Base-by-base conservation (phyloP, 2,888 invertebrate species). In the Polydrusus pterygomalis region DNA sequence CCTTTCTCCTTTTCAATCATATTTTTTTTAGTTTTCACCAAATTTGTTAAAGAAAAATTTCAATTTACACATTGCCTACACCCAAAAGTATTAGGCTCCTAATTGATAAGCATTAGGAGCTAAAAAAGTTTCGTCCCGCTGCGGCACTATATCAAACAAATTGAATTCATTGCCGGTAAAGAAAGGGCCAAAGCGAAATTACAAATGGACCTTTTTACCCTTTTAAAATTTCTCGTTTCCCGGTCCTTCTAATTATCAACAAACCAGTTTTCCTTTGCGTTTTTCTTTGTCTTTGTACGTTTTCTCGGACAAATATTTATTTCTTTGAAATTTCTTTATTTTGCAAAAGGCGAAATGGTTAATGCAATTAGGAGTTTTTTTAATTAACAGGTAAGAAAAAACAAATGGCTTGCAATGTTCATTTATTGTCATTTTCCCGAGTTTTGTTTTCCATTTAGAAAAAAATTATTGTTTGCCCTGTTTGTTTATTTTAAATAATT, bases 311-410 rank as follows among this genome's bases (percentile, higher is more conserved):
- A 73, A 73, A 73, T 73, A 73, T 60, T 72, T 54, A 72, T 72
- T 65, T 65, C 58, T 30, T 30, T 38, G 25, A 47, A 30, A 73
- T 67, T 73, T 65, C 65, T 73, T 72, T 64, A 72, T 65, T 65
- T 47, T 30, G 49, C 54, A 43, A 73, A 56, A 72, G 65, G 43
- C 45, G 60, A 58, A 73, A 65, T 38, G 73, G 47, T 67, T 67
- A 67, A 67, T 67, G 67, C 73, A 73, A 73, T 73, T 73, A 73
- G 64, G 58, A 73, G 60, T 60, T 65, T 67, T 64, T 67, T 67
- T 73, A 73, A 72, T 72, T 72, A 67, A 58, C 34, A 64, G 54
- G 64, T 25, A 45, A 56, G 56, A 71, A 13, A n/a, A 64, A 43
- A 71, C 30, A 54, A 40, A 25, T 15, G 62, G 45, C 45, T 17